phyloP scores from a whole-genome alignment of 2,113 vertebrate species.

The Nesogale talazaci region DNA sequence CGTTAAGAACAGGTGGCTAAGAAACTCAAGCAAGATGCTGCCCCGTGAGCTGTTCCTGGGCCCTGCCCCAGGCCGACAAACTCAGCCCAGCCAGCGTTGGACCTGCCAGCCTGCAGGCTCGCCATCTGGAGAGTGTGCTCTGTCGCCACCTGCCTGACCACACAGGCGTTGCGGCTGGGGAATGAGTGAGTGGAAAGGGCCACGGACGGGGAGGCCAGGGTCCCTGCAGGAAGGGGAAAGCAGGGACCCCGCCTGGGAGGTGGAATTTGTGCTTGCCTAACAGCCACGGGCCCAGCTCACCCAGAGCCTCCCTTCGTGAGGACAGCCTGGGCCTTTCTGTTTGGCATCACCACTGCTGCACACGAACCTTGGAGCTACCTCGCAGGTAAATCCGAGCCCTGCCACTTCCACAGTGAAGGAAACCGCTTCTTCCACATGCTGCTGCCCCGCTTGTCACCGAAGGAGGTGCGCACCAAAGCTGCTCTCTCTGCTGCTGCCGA shows the following conservation, averaged over 20 bases:
- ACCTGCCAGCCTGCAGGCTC: background rate
- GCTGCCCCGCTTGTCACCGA: background rate
- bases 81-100: background rate
- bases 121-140: background rate
- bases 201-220: background rate
- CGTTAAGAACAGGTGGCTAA: background rate
- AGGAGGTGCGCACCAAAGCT: background rate
- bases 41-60: constrained; percentile 1
- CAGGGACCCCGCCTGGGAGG: background rate
- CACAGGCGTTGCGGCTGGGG: background rate
- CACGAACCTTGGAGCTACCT: constrained; percentile 22
- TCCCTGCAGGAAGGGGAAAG: background rate
- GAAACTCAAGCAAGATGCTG: background rate
- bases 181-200: background rate
- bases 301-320: background rate
- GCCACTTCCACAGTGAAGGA: background rate
- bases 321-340: background rate
- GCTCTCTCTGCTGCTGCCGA: background rate
- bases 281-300: background rate
- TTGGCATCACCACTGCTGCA: background rate
- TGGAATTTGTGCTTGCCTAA: constrained; percentile 70
- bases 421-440: background rate
- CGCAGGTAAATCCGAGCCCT: background rate
- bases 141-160: constrained; percentile 4
- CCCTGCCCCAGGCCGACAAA: background rate